phyloP scores from a whole-genome alignment of 2,113 vertebrate species.

The Carollia perspicillata region DNA sequence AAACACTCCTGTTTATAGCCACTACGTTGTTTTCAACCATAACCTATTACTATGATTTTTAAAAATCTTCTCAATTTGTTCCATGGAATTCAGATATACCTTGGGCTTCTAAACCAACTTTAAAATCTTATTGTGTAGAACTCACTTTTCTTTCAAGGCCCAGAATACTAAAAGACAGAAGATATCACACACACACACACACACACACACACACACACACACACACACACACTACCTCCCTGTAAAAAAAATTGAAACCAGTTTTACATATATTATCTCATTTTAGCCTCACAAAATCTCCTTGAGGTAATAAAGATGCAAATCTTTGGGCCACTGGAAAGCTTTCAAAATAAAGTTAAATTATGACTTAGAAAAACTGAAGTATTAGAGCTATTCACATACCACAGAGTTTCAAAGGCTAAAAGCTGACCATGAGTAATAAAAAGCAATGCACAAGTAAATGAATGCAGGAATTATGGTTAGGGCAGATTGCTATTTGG shows the following conservation, averaged over 20 bases:
- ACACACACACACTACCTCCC: not conserved
- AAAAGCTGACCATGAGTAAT: slow-evolving; percentile 68
- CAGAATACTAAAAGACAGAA: not conserved
- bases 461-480: slow-evolving; percentile 71
- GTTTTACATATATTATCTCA: not conserved
- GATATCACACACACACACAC: not conserved
- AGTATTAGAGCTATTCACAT: slow-evolving; percentile 63
- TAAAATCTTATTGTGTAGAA: slow-evolving; percentile 1
- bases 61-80: not conserved
- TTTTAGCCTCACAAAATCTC: not conserved
- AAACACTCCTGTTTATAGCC: not conserved
- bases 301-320: slow-evolving; percentile 56
- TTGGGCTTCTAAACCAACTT: slow-evolving; percentile 3
- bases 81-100: not conserved
- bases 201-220: not conserved
- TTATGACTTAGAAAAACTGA: slow-evolving; percentile 50
- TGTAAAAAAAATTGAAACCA: not conserved
- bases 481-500: slow-evolving; percentile 61
- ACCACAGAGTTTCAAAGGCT: slow-evolving; percentile 75
- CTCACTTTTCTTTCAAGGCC: not conserved
- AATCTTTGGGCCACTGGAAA: slow-evolving; percentile 34
- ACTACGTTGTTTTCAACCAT: slow-evolving; percentile 12
- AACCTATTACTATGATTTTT: not conserved
- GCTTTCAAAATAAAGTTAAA: slow-evolving; percentile 76
- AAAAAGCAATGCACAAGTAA: slow-evolving; percentile 71